phyloP scores from a whole-genome alignment of 2,113 vertebrate species.

The Laticauda colubrina region DNA sequence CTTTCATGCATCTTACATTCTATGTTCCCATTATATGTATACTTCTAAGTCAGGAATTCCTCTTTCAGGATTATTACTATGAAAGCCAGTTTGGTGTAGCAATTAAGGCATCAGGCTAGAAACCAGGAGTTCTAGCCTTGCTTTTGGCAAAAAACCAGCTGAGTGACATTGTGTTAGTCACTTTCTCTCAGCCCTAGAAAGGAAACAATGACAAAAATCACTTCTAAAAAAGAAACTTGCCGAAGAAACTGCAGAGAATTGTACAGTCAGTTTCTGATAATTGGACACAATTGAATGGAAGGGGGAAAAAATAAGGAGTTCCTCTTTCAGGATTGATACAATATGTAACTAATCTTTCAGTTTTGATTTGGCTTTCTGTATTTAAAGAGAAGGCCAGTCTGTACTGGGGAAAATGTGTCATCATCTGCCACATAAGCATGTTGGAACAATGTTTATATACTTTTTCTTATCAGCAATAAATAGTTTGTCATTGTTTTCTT shows the following conservation, averaged over 20 bases:
- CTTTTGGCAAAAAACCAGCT: not conserved
- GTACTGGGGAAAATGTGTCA: not conserved
- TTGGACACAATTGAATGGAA: not conserved
- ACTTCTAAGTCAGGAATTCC: not conserved
- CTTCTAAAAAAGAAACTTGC: not conserved
- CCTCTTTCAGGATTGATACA: not conserved
- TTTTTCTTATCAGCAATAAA: not conserved
- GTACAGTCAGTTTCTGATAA: not conserved
- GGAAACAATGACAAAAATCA: not conserved
- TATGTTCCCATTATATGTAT: not conserved
- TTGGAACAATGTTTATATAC: not conserved
- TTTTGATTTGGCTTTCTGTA: not conserved
- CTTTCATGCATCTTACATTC: not conserved
- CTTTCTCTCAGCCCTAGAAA: not conserved
- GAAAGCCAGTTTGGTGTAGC: not conserved
- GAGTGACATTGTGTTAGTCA: not conserved
- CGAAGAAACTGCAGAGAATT: not conserved
- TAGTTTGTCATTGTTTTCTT: not conserved
- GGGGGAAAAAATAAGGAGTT: not conserved
- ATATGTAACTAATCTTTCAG: not conserved
- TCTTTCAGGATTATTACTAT: not conserved
- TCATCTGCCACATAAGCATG: not conserved
- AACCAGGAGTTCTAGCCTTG: not conserved
- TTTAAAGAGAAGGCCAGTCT: not conserved
- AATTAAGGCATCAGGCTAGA: not conserved